Evolutionary conservation across 1,140 invertebrate species (phyloP).

Genomic region (Oedothorax gibbosus): DNA sequence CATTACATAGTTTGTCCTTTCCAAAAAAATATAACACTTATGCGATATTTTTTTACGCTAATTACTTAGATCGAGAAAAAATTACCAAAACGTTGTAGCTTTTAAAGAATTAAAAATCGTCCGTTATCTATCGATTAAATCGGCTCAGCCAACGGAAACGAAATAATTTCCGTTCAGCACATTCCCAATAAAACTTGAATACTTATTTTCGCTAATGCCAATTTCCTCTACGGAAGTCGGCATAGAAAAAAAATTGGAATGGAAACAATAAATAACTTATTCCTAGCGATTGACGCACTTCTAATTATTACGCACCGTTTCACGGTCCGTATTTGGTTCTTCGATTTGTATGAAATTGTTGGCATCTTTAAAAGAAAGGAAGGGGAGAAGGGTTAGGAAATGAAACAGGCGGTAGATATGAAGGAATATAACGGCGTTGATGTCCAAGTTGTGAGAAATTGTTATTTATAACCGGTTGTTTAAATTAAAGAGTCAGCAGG

Average conservation of each 20-base stretch:
- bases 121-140: too few species aligned
- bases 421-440: conserved; percentile 1
- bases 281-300: conserved; percentile 44
- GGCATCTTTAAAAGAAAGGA: conserved; percentile 27
- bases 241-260: not conserved
- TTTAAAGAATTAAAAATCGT: too few species aligned
- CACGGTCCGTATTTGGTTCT: conserved; percentile 37
- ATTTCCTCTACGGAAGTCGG: conserved; percentile 19
- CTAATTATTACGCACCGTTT: conserved; percentile 55
- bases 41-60: too few species aligned
- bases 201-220: conserved; percentile 42
- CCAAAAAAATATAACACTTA: too few species aligned
- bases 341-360: conserved; percentile 55
- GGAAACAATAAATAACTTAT: conserved; percentile 48
- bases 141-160: not conserved
- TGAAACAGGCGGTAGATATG: conserved; percentile 12
- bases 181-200: not conserved
- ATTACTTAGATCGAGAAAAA: too few species aligned
- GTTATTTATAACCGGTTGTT: too few species aligned
- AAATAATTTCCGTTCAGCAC: conserved; percentile 18
- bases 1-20: too few species aligned
- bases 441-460: too few species aligned
- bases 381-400: not conserved
- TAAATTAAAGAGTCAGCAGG: too few species aligned
- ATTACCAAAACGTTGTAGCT: too few species aligned